phyloP scores from a whole-genome alignment of 2,888 invertebrate species.

The Ophion ventricosus region DNA sequence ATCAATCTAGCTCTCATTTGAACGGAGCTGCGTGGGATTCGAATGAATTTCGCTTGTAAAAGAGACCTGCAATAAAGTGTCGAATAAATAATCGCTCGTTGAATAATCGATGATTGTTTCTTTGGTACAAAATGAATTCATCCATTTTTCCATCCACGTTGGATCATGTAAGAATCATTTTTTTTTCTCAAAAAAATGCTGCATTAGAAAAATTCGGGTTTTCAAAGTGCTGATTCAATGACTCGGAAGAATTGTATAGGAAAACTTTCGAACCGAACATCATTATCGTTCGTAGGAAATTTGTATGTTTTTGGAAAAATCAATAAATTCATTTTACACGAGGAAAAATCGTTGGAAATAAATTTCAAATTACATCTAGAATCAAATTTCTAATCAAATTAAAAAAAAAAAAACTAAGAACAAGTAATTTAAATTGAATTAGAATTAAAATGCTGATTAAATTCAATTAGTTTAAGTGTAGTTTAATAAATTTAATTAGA shows the following conservation, averaged over 20 bases:
- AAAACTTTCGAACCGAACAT: not conserved
- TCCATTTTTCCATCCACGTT: too few relatives aligned
- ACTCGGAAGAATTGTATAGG: not conserved
- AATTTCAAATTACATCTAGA: too few relatives aligned
- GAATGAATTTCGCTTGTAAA: not conserved
- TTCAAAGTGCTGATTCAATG: not conserved
- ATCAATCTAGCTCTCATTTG: not conserved
- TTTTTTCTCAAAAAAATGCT: not conserved
- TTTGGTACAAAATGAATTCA: too few relatives aligned
- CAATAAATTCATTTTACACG: too few relatives aligned
- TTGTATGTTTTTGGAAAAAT: not conserved
- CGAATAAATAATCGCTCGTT: not conserved
- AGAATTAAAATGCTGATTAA: too few relatives aligned
- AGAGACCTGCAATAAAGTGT: not conserved
- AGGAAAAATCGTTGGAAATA: too few relatives aligned
- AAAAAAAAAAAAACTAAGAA: too few relatives aligned
- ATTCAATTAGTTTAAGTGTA: too few relatives aligned
- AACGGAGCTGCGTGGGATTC: not conserved
- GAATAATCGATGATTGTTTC: too few relatives aligned
- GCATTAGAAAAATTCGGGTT: not conserved
- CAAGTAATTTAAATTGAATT: too few relatives aligned
- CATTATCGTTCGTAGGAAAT: not conserved
- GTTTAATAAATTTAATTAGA: too few relatives aligned
- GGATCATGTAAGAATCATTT: not conserved
- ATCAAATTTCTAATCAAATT: too few relatives aligned